A percentile compares a stretch with the other conserved stretches of the same genome.
Evolutionary conservation across 2,888 invertebrate species (phyloP).

Genomic region (Drosophila maculinotata): DNA sequence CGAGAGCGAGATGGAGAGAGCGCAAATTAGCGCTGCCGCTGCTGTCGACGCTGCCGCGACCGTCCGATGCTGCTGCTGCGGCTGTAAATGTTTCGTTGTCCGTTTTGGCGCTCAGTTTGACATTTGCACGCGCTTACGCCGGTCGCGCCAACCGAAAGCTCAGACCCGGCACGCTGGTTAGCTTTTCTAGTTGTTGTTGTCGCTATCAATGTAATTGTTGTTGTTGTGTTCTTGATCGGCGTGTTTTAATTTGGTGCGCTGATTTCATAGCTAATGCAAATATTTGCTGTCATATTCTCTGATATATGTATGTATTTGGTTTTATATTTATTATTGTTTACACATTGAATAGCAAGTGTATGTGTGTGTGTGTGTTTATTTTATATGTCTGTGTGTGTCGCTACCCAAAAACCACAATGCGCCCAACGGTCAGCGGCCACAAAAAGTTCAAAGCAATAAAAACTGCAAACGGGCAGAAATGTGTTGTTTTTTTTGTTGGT

Average conservation of each 20-base stretch:
- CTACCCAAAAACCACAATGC: conserved; percentile 44
- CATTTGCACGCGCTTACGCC: conserved; percentile 76
- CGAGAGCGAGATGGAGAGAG: too few species aligned
- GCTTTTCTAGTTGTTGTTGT: conserved; percentile 23
- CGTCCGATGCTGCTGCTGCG: conserved; percentile 10
- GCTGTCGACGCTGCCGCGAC: conserved; percentile 12
- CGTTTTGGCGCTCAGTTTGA: conserved; percentile 74
- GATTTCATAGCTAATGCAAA: conserved; percentile 68
- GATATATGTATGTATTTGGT: too few species aligned
- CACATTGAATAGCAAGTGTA: conserved; percentile 5
- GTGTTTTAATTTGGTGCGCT: conserved; percentile 56
- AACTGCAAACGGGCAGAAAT: conserved; percentile 41
- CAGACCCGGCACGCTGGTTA: conserved; percentile 46
- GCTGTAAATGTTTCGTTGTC: conserved; percentile 48
- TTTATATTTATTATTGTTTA: conserved; percentile 25
- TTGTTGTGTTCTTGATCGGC: conserved; percentile 27
- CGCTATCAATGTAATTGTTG: conserved; percentile 20
- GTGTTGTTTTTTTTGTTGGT: conserved; percentile 11
- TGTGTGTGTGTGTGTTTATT: conserved; percentile 11
- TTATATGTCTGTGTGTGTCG: conserved; percentile 28
- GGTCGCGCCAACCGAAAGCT: conserved; percentile 56
- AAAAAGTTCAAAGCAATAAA: conserved; percentile 77
- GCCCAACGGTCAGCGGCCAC: conserved; percentile 30
- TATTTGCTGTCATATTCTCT: conserved; percentile 40
- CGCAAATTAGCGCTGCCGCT: conserved; percentile 6